Conservation (phyloP, 2,888 invertebrate genomes). For the Chrysomela aeneicollis region DNA sequence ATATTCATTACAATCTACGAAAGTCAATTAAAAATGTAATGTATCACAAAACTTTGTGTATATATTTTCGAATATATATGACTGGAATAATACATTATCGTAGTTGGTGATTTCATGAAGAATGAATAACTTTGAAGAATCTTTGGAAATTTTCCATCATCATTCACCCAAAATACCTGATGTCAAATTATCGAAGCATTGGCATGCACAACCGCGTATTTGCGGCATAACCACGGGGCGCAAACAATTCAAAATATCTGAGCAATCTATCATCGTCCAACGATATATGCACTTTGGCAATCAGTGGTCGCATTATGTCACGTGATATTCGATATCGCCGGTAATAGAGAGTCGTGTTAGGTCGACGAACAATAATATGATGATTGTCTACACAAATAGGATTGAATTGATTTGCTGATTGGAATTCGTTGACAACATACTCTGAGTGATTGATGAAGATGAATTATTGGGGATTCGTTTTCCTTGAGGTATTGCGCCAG, state of each 20-base stretch:
- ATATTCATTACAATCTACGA: no score
- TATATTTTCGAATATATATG: no score
- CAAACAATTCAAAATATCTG: slow-evolving; percentile 19
- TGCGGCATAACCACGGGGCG: no score
- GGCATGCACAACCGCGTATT: slow-evolving; percentile 9
- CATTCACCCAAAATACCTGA: slow-evolving; percentile 9
- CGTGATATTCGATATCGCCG: neutral
- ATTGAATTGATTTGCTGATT: neutral
- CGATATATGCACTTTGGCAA: slow-evolving; percentile 19
- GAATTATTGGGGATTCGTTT: no score
- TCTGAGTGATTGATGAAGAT: no score
- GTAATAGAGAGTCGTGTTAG: neutral
- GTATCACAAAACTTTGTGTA: no score
- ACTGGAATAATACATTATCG: no score
- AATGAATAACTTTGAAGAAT: no score
- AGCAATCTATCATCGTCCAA: slow-evolving; percentile 19
- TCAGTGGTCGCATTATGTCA: slow-evolving; percentile 18
- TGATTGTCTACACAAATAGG: neutral
- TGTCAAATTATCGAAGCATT: slow-evolving; percentile 20
- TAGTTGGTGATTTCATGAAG: no score
- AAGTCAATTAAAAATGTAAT: no score
- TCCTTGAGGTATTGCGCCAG: no score
- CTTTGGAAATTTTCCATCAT: no score
- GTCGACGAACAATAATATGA: neutral
- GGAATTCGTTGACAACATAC: neutral